Base-by-base conservation (phyloP, 2,888 invertebrate species). In the Eristalis pertinax region DNA sequence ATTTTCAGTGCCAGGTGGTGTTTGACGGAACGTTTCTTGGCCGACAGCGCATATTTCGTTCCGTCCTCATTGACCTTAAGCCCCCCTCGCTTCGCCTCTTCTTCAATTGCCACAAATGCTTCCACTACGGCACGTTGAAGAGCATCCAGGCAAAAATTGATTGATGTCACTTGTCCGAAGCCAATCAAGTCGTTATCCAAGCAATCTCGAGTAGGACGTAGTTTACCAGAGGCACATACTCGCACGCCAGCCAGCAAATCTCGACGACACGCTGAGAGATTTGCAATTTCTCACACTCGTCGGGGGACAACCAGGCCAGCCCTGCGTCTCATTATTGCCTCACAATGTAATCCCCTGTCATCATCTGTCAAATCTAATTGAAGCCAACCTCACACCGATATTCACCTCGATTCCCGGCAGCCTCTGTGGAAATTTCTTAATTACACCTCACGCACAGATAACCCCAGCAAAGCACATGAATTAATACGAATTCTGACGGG, bases 371-470 rank as follows among this genome's bases (percentile, higher is more conserved):
- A 50, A 50, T 50, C 50, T 50, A 50, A 50, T 50, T 50, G 50
- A 50, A 50, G 50, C 50, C 50, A 50, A 50, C 50, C 50, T 19
- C 19, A 50, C 50, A 50, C 50, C 50, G 50, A 50, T 50, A 50
- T 8, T 50, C 50, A 19, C 50, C n/a, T 19, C 50, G 50, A 50
- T 50, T 22, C 50, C 19, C 50, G 50, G 7, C 19, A 19, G 50
- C 50, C 50, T 19, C 50, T 0, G 50, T 50, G 60, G 32, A 65
- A 76, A 76, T 65, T 58, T 43, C 76, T 82, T 70, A 76, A 82
- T 82, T 82, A 82, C 64, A 26, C 58, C 38, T 58, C 32, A 24
- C 74, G 43, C 50, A 29, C 68, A 63, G 63, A 58, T 69, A 62
- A 56, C 41, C 56, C 60, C 19, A 24, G 75, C 65, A 75, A 56